Evolutionary conservation across 2,888 invertebrate species (phyloP).

Genomic region (Drosophila setosimentum): DNA sequence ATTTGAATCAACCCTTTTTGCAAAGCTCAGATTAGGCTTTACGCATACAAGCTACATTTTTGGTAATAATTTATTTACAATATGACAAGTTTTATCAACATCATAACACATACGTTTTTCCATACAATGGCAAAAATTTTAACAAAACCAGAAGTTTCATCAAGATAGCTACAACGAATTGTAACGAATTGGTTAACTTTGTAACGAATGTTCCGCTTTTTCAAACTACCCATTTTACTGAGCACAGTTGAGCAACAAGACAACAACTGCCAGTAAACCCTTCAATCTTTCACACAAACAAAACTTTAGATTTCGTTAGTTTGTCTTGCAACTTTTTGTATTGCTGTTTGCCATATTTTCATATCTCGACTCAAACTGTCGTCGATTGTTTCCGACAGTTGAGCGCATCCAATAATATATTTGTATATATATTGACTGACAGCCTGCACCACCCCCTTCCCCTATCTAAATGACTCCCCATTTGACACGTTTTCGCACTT

Average conservation of each 20-base stretch:
- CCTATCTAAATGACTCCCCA: slow-evolving; percentile 28
- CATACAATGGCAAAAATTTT: neutral
- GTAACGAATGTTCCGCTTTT: neutral
- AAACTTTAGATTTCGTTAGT: slow-evolving; percentile 21
- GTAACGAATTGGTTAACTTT: neutral
- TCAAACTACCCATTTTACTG: neutral
- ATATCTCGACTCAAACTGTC: slow-evolving; percentile 51
- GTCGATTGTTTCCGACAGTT: slow-evolving; percentile 62
- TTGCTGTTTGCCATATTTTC: slow-evolving; percentile 47
- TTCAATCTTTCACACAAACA: neutral
- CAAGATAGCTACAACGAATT: neutral
- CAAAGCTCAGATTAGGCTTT: neutral
- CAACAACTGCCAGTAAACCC: neutral
- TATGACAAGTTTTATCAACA: neutral
- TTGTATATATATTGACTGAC: slow-evolving; percentile 54
- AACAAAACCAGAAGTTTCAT: neutral
- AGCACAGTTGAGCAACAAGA: neutral
- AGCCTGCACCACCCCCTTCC: neutral
- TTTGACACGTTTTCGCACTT: slow-evolving; percentile 80
- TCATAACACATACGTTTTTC: neutral
- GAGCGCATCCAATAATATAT: slow-evolving; percentile 32
- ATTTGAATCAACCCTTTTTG: neutral
- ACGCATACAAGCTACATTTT: neutral
- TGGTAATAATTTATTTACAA: neutral
- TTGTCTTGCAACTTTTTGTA: slow-evolving; percentile 48